Conservation (phyloP, 1,140 invertebrate genomes). For the Heliconius hermathena region DNA sequence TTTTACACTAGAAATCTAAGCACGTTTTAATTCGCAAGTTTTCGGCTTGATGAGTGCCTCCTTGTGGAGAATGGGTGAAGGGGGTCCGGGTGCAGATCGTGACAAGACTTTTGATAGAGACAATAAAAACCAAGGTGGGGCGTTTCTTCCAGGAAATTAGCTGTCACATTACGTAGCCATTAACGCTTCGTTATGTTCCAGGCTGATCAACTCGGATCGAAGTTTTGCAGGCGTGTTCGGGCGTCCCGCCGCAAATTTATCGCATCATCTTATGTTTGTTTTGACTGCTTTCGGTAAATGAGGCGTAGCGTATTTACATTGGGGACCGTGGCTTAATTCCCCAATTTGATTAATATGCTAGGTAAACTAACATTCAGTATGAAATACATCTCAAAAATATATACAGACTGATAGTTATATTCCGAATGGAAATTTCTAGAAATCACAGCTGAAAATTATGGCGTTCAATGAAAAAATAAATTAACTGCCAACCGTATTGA, state of each 20-base stretch:
- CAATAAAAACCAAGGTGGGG: conserved; percentile 66
- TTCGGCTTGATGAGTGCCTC: conserved; percentile 73
- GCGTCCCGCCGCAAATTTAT: conserved; percentile 45
- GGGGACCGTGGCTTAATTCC: conserved; percentile 25
- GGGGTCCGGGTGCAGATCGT: conserved; percentile 48
- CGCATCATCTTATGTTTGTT: conserved; percentile 46
- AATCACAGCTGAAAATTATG: conserved; percentile 9
- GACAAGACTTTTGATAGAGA: conserved; percentile 62
- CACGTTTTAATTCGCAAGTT: conserved; percentile 79
- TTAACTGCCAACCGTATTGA: conserved; percentile 27
- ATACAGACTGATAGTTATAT: not conserved
- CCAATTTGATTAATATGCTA: conserved; percentile 17
- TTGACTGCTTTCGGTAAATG: conserved; percentile 38
- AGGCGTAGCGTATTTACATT: conserved; percentile 38
- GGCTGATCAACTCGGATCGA: conserved; percentile 58
- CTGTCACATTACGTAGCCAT: conserved; percentile 76
- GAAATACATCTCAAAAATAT: not conserved
- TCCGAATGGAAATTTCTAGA: not conserved
- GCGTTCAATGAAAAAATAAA: conserved; percentile 16
- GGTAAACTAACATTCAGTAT: not conserved
- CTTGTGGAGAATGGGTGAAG: conserved; percentile 41
- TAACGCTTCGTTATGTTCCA: conserved; percentile 60
- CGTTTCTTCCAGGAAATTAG: conserved; percentile 75
- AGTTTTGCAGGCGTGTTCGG: conserved; percentile 41
- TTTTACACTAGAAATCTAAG: conserved; percentile 62